Base-by-base conservation (phyloP, 1,140 invertebrate species). In the Orussus abietinus region DNA sequence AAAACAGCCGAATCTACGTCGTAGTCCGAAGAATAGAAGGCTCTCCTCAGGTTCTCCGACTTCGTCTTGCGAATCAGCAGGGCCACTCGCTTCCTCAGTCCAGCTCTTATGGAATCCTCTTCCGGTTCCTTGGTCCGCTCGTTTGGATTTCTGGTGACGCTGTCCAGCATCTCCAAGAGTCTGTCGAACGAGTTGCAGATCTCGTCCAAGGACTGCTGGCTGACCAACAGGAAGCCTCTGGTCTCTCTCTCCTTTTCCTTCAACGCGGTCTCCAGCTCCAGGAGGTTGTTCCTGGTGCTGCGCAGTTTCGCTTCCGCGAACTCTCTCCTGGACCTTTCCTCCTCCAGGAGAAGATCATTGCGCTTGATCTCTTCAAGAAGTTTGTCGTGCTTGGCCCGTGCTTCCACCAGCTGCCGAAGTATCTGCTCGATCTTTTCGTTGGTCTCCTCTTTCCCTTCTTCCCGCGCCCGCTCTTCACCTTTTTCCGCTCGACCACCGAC, bases 11-110 rank as follows among this genome's bases (percentile, higher is more conserved):
- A 11, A 11, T 55, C 41, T 4, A 18, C 10, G 12, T 41, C 42
- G 4, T 34, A 31, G 7, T 45, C 41, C 36, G 19, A 42, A 22
- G 9, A 37, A 49, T 3, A n/a, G n/a, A n/a, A n/a, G n/a, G 51
- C 57, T 1, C 52, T 40, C 26, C 52, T 42, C 4, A 62, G 38
- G n/a, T 57, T 62, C 19, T 74, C 71, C 0, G 69, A 72, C 20
- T 69, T 71, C 0, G 68, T 70, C 15, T 69, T 56, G 0, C 67
- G 49, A 7, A 72, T 62, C 0, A 70, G 31, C 2, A 48, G 52
- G 0, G 45, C 47, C 4, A 72, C 40, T 4, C 41, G 40, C 10
- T 45, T 42, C 15, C 46, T 55, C 4, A 71, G 57, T 2, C 60
- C 52, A 5, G 39, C 19, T 21, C 21, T 45, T 7, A 38, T 6